These are phyloP conservation scores for Sialia sialis DNA, from an alignment of 2,113 vertebrate genomes.

Conservation along the genomic window DNA sequence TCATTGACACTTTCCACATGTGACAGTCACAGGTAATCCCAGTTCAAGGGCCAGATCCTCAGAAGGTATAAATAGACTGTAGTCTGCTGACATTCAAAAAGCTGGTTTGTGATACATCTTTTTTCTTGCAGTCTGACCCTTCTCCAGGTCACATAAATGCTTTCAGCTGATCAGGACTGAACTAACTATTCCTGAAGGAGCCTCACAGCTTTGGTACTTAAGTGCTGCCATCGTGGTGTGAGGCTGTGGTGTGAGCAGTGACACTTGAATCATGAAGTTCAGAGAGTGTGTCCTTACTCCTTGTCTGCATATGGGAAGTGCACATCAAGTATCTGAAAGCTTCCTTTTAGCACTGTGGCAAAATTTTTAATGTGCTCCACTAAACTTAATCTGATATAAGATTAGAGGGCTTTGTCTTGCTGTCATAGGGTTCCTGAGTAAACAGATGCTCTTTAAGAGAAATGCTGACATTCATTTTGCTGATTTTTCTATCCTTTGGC, in stretches of 20 bases:
- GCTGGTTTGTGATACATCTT: neutral
- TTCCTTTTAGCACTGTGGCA: neutral
- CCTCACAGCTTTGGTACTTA: neutral
- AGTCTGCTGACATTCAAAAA: neutral
- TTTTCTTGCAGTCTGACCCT: neutral
- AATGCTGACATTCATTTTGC: constrained; percentile 31
- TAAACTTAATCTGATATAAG: neutral
- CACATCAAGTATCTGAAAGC: neutral
- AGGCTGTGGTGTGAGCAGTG: neutral
- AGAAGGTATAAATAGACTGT: neutral
- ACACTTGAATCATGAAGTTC: neutral
- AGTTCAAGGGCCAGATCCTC: constrained; percentile 11
- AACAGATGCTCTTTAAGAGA: constrained; percentile 24
- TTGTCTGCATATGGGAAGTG: neutral
- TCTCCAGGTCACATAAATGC: neutral
- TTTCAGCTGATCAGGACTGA: neutral
- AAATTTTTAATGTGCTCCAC: neutral
- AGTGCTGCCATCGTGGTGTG: neutral
- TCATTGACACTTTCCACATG: neutral
- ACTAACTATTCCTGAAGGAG: neutral
- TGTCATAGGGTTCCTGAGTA: neutral
- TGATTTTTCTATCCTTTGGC: constrained; percentile 33
- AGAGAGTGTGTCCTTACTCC: neutral
- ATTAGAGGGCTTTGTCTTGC: constrained; percentile 15
- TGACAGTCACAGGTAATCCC: neutral